A percentile compares a stretch with the other conserved stretches of the same genome.
Evolutionary conservation across 2,113 vertebrate species (phyloP).

Genomic region (Euleptes europaea): DNA sequence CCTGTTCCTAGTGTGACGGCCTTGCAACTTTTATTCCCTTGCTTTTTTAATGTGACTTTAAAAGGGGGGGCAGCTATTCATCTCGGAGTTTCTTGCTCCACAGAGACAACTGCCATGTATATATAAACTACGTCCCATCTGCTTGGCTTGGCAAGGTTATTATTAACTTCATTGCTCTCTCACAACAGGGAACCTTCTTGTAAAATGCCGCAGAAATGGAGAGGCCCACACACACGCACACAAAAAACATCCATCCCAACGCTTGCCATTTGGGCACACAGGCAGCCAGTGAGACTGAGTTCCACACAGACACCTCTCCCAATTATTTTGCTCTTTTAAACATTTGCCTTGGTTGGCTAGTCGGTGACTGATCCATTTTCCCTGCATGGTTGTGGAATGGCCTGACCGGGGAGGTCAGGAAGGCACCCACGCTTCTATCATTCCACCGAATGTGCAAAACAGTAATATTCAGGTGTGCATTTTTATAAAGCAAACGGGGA

Average conservation of each 20-base stretch:
- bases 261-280: neutral
- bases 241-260: neutral
- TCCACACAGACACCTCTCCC: slow-evolving; percentile 9
- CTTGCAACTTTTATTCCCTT: neutral
- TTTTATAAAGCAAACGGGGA: no score
- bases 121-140: neutral
- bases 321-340: slow-evolving; percentile 19
- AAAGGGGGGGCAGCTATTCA: neutral
- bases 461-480: no score
- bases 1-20: neutral
- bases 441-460: no score
- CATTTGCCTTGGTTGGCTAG: neutral
- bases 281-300: neutral
- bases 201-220: neutral
- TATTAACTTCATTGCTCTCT: slow-evolving; percentile 35
- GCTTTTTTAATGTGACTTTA: neutral
- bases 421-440: no score
- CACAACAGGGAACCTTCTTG: slow-evolving; percentile 23
- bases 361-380: neutral
- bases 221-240: no score
- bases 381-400: no score
- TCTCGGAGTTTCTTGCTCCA: neutral
- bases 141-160: slow-evolving; percentile 17
- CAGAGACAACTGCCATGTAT: neutral
- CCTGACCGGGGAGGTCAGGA: no score